These are phyloP conservation scores for Drosophila carrolli DNA, from an alignment of 1,140 invertebrate species.

Conservation along the genomic window DNA sequence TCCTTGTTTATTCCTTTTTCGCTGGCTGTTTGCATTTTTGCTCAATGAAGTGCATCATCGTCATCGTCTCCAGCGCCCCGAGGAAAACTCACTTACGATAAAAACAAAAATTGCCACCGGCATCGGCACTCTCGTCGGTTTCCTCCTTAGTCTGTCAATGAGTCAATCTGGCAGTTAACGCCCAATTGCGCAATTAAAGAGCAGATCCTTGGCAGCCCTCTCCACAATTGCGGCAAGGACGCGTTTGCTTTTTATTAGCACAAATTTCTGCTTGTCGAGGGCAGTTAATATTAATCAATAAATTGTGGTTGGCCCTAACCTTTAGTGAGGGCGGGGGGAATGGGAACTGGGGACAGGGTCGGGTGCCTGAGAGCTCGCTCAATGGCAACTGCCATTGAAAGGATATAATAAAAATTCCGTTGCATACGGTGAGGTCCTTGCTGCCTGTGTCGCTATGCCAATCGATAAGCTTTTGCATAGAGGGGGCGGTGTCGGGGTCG, in stretches of 20 bases:
- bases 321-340: slow-evolving; percentile 24
- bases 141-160: slow-evolving; percentile 42
- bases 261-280: slow-evolving; percentile 45
- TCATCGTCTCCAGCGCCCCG: slow-evolving; percentile 13
- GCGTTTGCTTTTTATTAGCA: slow-evolving; percentile 53
- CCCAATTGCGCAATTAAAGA: slow-evolving; percentile 73
- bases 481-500: background rate
- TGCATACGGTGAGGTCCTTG: slow-evolving; percentile 48
- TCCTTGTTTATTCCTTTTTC: slow-evolving; percentile 37
- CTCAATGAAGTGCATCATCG: slow-evolving; percentile 72
- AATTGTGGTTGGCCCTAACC: slow-evolving; percentile 60
- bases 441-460: slow-evolving; percentile 59
- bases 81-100: slow-evolving; percentile 20
- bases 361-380: slow-evolving; percentile 38
- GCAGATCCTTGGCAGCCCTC: slow-evolving; percentile 26
- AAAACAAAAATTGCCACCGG: slow-evolving; percentile 44
- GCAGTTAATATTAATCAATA: slow-evolving; percentile 80
- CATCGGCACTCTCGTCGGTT: slow-evolving; percentile 28
- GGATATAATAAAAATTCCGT: slow-evolving; percentile 77
- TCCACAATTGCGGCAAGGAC: slow-evolving; percentile 55
- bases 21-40: slow-evolving; percentile 50
- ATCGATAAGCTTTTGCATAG: slow-evolving; percentile 78
- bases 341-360: background rate
- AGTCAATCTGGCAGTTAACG: slow-evolving; percentile 43
- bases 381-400: slow-evolving; percentile 58